Evolutionary conservation across 2,113 vertebrate genomes (phyloP), one percentile per base, ranked within the genome.

Genomic region (Lamprologus tigripictilis): DNA sequence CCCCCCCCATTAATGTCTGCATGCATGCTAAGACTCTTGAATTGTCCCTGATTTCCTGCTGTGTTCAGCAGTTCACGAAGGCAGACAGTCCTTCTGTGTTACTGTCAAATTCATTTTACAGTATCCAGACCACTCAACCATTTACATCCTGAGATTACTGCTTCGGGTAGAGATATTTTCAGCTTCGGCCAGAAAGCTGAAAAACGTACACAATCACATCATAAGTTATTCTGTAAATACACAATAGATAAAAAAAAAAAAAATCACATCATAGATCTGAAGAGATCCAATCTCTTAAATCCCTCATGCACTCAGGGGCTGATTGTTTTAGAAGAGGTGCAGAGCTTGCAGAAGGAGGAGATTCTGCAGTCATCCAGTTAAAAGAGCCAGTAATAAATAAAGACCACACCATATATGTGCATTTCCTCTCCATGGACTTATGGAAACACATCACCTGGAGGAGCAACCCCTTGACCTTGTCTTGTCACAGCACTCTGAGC

Each of bases 391-490:
- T 91, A 93, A 90, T 96, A 95, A 96, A 95, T 95, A 91, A 96
- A 95, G 96, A 93, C 53, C 90, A 63, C 84, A 76, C 96, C 96
- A 96, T 97, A 96, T 96, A 96, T 96, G 96, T 89, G 92, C 95
- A 93, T 95, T 94, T 95, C 94, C 95, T 95, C 90, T 86, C 35
- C 54, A 5, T 68, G 55, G 92, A 88, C 89, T 88, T 92, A 93
- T 96, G 96, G 96, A 97, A 96, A 97, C 94, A 95, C 94, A 96
- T 95, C 95, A 96, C 96, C 95, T 96, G 93, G 88, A 94, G 94
- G 90, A 51, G 79, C 35, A 91, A 95, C 95, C 95, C 61, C 66
- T 61, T 73, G 94, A 96, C 96, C 95, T 94, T 79, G 90, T 86
- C 88, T 91, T 94, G 94, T 96, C 94, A 95, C 93, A 92, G 94